These are phyloP conservation scores for Hycleus phaleratus DNA, from an alignment of 1,140 invertebrate species.

Conservation along the genomic window DNA sequence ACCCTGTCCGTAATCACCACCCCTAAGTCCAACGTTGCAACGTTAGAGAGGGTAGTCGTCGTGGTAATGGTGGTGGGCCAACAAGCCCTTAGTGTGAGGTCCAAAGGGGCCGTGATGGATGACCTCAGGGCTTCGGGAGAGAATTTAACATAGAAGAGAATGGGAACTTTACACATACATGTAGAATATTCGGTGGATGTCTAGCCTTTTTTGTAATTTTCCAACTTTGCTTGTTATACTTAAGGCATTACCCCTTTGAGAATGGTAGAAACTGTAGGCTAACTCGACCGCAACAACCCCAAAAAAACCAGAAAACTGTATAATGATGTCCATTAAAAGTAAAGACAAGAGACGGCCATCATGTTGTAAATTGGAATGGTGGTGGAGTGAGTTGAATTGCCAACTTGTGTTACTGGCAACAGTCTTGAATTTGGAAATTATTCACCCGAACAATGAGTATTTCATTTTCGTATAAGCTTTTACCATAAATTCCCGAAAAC, in stretches of 20 bases:
- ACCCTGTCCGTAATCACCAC: constrained; percentile 7
- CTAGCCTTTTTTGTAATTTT: constrained; percentile 28
- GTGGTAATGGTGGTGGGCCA: constrained; percentile 4
- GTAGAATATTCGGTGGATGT: neutral
- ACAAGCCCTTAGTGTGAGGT: constrained; percentile 29
- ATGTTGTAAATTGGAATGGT: too few relatives aligned
- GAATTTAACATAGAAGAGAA: constrained; percentile 6
- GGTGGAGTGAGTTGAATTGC: too few relatives aligned
- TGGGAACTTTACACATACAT: too few relatives aligned
- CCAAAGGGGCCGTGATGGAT: constrained; percentile 34
- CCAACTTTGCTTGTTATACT: constrained; percentile 29
- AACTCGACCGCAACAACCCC: too few relatives aligned
- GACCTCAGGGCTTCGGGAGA: constrained; percentile 32
- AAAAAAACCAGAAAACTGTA: too few relatives aligned
- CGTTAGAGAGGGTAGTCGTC: constrained; percentile 15
- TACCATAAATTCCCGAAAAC: too few relatives aligned
- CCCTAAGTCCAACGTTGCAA: constrained; percentile 20
- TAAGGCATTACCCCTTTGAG: constrained; percentile 33
- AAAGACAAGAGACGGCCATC: too few relatives aligned
- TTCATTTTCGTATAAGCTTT: too few relatives aligned
- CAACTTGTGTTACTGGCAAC: too few relatives aligned
- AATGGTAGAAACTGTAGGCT: neutral
- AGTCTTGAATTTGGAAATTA: too few relatives aligned
- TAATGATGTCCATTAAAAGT: too few relatives aligned
- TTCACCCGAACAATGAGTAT: too few relatives aligned